Conservation (phyloP, 1,140 invertebrate genomes). For the Triops cancriformis region DNA sequence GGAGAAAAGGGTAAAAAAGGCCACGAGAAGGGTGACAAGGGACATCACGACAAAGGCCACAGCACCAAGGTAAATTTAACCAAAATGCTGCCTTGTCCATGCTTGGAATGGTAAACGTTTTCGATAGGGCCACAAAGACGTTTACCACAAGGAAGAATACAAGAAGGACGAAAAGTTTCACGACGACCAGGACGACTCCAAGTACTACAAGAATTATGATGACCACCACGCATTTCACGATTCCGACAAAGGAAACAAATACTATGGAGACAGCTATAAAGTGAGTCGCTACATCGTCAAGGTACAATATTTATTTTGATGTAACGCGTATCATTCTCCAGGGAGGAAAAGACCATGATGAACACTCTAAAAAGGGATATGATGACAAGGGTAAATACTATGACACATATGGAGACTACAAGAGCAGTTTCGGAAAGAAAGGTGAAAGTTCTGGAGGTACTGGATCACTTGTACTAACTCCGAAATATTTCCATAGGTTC, state of each 20-base stretch:
- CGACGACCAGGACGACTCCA: conserved; percentile 30
- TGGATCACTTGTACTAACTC: background rate
- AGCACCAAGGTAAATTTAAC: conserved; percentile 29
- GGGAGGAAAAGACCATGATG: conserved; percentile 24
- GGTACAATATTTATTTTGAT: background rate
- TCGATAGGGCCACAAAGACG: conserved; percentile 31
- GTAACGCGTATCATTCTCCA: background rate
- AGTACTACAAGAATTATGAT: conserved; percentile 29
- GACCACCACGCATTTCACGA: conserved; percentile 29
- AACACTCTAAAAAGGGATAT: conserved; percentile 29
- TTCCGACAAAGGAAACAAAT: conserved; percentile 27
- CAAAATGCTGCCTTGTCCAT: background rate
- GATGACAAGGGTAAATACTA: conserved; percentile 22
- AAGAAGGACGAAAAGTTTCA: conserved; percentile 31
- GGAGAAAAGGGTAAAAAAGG: conserved; percentile 31
- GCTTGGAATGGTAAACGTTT: background rate
- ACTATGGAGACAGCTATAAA: conserved; percentile 29
- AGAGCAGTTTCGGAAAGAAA: conserved; percentile 24
- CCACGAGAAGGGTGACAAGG: conserved; percentile 30
- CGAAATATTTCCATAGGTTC: background rate
- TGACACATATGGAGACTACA: conserved; percentile 21
- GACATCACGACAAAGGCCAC: conserved; percentile 31
- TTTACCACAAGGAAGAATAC: conserved; percentile 33
- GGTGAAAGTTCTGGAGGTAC: background rate
- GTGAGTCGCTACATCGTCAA: conserved; percentile 11